Conservation (phyloP, 2,113 vertebrate genomes). For the Murina feae region DNA sequence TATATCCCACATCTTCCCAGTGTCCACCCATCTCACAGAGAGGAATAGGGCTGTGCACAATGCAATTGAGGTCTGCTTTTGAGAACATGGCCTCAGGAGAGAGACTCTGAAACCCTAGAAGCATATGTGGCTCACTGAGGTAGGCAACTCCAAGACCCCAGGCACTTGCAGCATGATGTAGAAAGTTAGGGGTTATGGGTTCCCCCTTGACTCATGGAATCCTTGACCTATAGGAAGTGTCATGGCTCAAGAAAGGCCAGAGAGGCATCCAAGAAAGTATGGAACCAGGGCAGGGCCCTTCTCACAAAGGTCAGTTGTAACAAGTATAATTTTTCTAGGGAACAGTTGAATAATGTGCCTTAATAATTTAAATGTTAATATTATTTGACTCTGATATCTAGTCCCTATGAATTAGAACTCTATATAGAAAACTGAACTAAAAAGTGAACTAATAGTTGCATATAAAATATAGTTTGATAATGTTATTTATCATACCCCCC, state of each 20-base stretch:
- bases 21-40: not conserved
- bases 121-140: not conserved
- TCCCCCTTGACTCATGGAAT: not conserved
- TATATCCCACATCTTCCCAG: not conserved
- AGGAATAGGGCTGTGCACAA: not conserved
- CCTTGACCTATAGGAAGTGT: not conserved
- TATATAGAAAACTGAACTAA: not conserved
- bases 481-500: not conserved
- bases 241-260: not conserved
- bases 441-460: not conserved
- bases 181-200: not conserved
- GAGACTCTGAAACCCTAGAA: not conserved
- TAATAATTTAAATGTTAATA: not conserved
- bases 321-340: not conserved
- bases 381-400: not conserved
- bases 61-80: not conserved
- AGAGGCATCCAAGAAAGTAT: not conserved
- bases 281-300: not conserved
- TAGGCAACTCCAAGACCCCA: not conserved
- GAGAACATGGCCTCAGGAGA: not conserved
- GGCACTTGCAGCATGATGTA: not conserved
- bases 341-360: not conserved
- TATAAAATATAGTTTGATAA: not conserved
- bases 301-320: not conserved
- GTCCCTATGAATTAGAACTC: not conserved